Percentiles rank a stretch among this genome's conserved stretches.
These are phyloP conservation scores for Grantiella picta DNA, from an alignment of 2,113 vertebrate genomes.

Conservation along the genomic window DNA sequence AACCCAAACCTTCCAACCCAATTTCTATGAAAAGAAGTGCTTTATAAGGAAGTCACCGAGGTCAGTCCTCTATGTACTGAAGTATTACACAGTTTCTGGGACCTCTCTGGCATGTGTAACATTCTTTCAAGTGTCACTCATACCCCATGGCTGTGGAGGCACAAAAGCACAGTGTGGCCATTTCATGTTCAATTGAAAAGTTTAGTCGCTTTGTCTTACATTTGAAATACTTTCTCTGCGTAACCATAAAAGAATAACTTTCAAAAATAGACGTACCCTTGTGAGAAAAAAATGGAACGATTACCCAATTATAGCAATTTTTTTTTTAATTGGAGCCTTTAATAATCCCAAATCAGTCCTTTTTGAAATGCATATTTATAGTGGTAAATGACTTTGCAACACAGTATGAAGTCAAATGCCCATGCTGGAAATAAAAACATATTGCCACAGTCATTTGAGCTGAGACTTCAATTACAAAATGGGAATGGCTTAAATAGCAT, in stretches of 20 bases:
- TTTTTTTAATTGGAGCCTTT: not conserved
- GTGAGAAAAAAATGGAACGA: not conserved
- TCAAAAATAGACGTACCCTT: not conserved
- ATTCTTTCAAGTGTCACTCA: not conserved
- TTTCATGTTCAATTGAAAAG: not conserved
- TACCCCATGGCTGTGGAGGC: not conserved
- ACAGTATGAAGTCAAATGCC: not conserved
- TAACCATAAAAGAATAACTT: not conserved
- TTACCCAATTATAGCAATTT: not conserved
- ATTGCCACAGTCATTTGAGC: not conserved
- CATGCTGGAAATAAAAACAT: conserved; percentile 37
- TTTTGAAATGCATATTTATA: conserved; percentile 5
- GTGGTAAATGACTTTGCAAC: not conserved
- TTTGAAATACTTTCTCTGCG: not conserved
- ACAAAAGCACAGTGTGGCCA: not conserved
- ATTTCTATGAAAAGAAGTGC: not conserved
- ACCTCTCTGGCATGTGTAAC: rapidly evolving
- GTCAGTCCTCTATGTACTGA: not conserved
- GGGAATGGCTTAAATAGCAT: not conserved
- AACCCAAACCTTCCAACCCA: not conserved
- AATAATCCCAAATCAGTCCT: not conserved
- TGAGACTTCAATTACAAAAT: conserved; percentile 12
- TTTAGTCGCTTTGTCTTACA: not conserved
- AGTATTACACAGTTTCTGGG: not conserved
- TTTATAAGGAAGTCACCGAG: not conserved